Base-by-base conservation (phyloP, 2,888 invertebrate genomes). In the Chrysolina oricalcia region DNA sequence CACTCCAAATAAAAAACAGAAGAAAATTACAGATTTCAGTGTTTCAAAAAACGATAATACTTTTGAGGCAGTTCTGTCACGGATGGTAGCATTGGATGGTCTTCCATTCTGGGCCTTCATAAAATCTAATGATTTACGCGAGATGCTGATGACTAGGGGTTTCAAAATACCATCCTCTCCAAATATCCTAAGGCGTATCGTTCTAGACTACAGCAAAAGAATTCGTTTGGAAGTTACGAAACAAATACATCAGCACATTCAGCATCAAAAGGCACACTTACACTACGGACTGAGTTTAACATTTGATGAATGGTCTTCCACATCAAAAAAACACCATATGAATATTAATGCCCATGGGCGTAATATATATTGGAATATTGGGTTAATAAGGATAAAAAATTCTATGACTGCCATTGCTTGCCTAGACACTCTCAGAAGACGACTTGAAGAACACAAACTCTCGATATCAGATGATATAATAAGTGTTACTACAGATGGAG, bases 231-330 rank as follows among this genome's bases (percentile, higher is more conserved):
- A 56, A 56, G 56, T 56, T 56, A 56, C 56, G 6, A 56, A 56
- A 56, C 56, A 56, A 56, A 56, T 56, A 56, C 56, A 56, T 56
- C 56, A 56, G 56, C 56, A 56, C 56, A 56, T 56, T 17, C 56
- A 56, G 56, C 56, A n/a, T 56, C 56, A 17, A 56, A 56, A 62
- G 35, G 59, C 46, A 56, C 41, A 62, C 35, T 23, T 70, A 70
- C 43, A 63, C 40, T 46, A 70, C 59, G 56, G 56, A 56, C 63
- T 56, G 48, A 70, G 64, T 70, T 70, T 74, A 63, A 74, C 70
- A 23, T 46, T 70, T 48, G 70, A 74, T 40, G 64, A 70, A 43
- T 74, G 70, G 74, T 46, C 70, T 15, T 74, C 70, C 9, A 64
- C 46, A 46, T 27, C 70, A 27, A 27, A 27, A 2, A 27, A 27